These are phyloP conservation scores for Ophion ellenae DNA, from an alignment of 2,888 invertebrate species.

Conservation along the genomic window DNA sequence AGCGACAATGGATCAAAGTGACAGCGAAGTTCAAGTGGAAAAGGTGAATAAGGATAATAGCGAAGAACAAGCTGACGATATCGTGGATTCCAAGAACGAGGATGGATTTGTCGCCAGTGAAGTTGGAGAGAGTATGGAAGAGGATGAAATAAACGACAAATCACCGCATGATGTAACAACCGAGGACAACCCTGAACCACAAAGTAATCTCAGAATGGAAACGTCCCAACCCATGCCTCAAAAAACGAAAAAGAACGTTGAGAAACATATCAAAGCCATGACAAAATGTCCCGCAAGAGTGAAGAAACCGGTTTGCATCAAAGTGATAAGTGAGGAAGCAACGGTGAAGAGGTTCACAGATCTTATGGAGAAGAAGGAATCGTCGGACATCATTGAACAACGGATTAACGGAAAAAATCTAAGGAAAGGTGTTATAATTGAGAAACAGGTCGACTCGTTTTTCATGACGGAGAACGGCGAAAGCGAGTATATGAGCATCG, in stretches of 20 bases:
- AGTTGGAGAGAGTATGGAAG: constrained; percentile 9
- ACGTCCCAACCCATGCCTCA: constrained; percentile 24
- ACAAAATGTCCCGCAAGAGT: neutral
- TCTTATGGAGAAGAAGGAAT: constrained; percentile 69
- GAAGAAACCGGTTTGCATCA: constrained; percentile 48
- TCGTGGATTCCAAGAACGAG: constrained; percentile 10
- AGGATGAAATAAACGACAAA: constrained; percentile 30
- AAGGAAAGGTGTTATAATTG: constrained; percentile 54
- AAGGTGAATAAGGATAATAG: constrained; percentile 12
- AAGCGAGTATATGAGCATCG: constrained; percentile 72
- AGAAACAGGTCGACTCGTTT: constrained; percentile 76
- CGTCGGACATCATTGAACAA: constrained; percentile 39
- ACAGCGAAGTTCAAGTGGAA: constrained; percentile 14
- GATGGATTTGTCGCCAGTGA: constrained; percentile 19
- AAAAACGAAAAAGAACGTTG: constrained; percentile 34
- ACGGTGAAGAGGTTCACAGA: constrained; percentile 76
- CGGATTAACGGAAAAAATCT: neutral
- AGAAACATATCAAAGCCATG: constrained; percentile 2
- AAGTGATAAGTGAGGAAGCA: constrained; percentile 73
- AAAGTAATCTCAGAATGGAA: constrained; percentile 38
- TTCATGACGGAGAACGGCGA: constrained; percentile 74
- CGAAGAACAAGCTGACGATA: constrained; percentile 29
- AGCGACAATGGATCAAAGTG: neutral
- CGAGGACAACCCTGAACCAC: constrained; percentile 8
- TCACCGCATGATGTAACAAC: constrained; percentile 5